Evolutionary conservation across 1,140 invertebrate genomes (phyloP).

Genomic region (Uloborus diversus): DNA sequence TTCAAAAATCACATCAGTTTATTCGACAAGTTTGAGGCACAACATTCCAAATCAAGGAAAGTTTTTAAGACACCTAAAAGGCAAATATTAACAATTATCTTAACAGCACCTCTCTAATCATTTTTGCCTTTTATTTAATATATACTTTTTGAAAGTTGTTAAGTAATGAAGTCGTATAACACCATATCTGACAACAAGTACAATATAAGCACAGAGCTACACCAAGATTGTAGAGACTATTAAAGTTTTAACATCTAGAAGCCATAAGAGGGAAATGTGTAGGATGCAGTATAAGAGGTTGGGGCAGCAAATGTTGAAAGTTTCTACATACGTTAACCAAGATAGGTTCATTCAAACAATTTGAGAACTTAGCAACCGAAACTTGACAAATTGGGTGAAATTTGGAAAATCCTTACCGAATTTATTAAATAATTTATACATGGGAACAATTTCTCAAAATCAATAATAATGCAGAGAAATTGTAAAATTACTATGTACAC

Average conservation of each 20-base stretch:
- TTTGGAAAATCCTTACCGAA: no score
- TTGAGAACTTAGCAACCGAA: no score
- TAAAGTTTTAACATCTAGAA: conserved; percentile 49
- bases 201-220: conserved; percentile 44
- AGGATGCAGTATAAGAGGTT: no score
- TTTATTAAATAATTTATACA: no score
- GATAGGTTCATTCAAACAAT: no score
- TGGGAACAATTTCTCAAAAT: no score
- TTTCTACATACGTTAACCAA: no score
- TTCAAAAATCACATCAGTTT: background rate
- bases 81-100: conserved; percentile 38
- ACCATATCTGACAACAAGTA: conserved; percentile 40
- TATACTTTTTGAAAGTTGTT: background rate
- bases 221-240: conserved; percentile 39
- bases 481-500: no score
- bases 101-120: conserved; percentile 39
- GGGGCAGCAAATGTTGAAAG: no score
- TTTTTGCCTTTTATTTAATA: conserved; percentile 3
- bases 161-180: conserved; percentile 7
- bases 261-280: conserved; percentile 33
- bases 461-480: no score
- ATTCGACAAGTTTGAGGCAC: background rate
- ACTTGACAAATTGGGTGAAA: no score
- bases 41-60: conserved; percentile 41
- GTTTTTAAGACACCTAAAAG: conserved; percentile 55